Evolutionary conservation across 2,797 vertebrate genomes (phyloP).

Genomic region (Gadopsis marmoratus): DNA sequence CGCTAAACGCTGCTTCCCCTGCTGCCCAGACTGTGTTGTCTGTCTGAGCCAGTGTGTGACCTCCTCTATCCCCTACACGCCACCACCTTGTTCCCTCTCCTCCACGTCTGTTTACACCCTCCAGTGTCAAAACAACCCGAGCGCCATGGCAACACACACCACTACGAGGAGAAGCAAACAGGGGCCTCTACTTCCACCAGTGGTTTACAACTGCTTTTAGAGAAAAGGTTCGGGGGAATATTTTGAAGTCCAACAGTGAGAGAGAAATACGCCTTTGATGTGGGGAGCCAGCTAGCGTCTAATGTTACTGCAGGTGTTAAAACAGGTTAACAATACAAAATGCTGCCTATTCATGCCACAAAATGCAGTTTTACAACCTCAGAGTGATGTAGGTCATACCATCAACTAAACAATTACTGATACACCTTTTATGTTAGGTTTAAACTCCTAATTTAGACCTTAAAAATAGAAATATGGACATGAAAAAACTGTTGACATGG

Average conservation of each 20-base stretch:
- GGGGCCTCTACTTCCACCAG: constrained; percentile 46
- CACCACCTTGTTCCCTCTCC: constrained; percentile 56
- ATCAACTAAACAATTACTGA: neutral
- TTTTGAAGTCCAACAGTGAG: constrained; percentile 71
- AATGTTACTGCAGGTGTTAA: constrained; percentile 67
- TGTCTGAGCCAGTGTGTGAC: constrained; percentile 50
- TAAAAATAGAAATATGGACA: neutral
- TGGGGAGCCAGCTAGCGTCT: constrained; percentile 50
- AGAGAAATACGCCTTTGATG: constrained; percentile 74
- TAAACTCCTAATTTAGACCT: neutral
- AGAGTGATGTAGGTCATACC: constrained; percentile 34
- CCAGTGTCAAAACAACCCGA: constrained; percentile 71
- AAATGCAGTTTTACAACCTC: constrained; percentile 21
- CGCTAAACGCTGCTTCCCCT: constrained; percentile 19
- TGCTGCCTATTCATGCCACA: constrained; percentile 36
- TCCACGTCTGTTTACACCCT: constrained; percentile 73
- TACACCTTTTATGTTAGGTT: neutral
- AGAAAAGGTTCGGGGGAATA: constrained; percentile 35
- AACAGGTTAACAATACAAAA: constrained; percentile 54
- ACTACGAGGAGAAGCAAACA: constrained; percentile 24
- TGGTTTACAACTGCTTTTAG: constrained; percentile 60
- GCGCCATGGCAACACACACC: constrained; percentile 68
- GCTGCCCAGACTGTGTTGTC: constrained; percentile 39
- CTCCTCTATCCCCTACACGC: constrained; percentile 35
- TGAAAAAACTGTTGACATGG: neutral